A percentile compares a stretch with the other conserved stretches of the same genome.
phyloP scores from a whole-genome alignment of 2,888 invertebrate species.

The Dicycla oo region DNA sequence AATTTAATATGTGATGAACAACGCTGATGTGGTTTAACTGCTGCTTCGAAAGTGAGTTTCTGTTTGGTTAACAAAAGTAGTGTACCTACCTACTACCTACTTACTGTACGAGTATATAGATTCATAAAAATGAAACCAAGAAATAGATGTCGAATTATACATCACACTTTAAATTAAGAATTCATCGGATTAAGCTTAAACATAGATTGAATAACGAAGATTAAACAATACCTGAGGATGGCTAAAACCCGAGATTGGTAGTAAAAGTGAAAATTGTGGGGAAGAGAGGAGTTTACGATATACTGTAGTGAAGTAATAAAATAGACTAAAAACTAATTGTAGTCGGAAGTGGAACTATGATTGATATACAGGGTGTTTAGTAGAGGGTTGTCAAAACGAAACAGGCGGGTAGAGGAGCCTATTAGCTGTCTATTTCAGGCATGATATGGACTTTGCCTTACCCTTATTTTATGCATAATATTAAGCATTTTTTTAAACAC shows the following conservation, averaged over 20 bases:
- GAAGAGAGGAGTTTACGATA: conserved; percentile 14
- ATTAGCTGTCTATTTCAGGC: too few species aligned
- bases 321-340: not conserved
- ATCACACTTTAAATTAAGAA: not conserved
- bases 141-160: not conserved
- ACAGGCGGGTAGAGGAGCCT: too few species aligned
- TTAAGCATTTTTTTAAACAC: too few species aligned
- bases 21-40: not conserved
- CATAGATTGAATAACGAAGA: conserved; percentile 16
- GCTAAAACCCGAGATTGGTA: conserved; percentile 16
- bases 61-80: not conserved
- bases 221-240: conserved; percentile 26
- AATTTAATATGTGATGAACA: conserved; percentile 22
- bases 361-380: too few species aligned
- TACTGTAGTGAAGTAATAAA: conserved; percentile 20
- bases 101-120: not conserved
- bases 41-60: not conserved
- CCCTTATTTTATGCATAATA: too few species aligned
- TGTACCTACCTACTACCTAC: not conserved
- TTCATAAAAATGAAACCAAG: not conserved
- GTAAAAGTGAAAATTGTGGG: conserved; percentile 11
- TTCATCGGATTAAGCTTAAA: conserved; percentile 7
- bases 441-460: too few species aligned
- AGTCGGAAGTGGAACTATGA: not conserved
- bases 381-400: too few species aligned